A percentile compares a stretch with the other conserved stretches of the same genome.
These are phyloP conservation scores for Cerceris ruficornis DNA, from an alignment of 2,888 invertebrate species.

Conservation along the genomic window DNA sequence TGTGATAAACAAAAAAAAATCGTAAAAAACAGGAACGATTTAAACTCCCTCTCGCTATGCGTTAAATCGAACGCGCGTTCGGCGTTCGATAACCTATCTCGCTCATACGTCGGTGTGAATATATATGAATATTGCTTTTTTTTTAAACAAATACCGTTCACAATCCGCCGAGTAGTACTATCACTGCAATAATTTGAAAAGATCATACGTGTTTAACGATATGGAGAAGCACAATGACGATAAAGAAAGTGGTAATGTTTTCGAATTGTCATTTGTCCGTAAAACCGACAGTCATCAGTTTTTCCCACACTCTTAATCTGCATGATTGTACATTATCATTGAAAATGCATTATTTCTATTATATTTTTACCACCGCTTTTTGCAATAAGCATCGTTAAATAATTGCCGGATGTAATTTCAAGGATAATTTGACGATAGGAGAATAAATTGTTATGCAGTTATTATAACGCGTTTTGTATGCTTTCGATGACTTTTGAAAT, in stretches of 20 bases:
- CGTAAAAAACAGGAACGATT: background rate
- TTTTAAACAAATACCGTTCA: background rate
- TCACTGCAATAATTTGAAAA: background rate
- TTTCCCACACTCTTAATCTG: background rate
- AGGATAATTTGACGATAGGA: too few species aligned
- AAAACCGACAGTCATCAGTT: background rate
- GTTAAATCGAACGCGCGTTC: slow-evolving; percentile 11
- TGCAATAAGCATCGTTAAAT: too few species aligned
- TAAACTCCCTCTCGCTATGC: background rate
- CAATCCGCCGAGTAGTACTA: background rate
- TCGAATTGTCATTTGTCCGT: slow-evolving; percentile 29
- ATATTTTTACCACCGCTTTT: too few species aligned
- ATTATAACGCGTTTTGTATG: too few species aligned
- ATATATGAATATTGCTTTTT: background rate
- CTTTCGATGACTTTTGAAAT: background rate
- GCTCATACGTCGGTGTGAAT: background rate
- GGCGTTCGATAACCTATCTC: background rate
- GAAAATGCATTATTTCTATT: background rate
- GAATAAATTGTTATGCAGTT: too few species aligned
- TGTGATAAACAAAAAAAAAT: background rate
- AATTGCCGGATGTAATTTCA: too few species aligned
- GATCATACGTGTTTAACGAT: slow-evolving; percentile 10
- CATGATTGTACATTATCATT: background rate
- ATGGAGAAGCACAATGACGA: slow-evolving; percentile 55
- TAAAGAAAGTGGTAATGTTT: slow-evolving; percentile 49